These are phyloP conservation scores for Limosa lapponica DNA, from an alignment of 2,797 vertebrate genomes.

Conservation along the genomic window DNA sequence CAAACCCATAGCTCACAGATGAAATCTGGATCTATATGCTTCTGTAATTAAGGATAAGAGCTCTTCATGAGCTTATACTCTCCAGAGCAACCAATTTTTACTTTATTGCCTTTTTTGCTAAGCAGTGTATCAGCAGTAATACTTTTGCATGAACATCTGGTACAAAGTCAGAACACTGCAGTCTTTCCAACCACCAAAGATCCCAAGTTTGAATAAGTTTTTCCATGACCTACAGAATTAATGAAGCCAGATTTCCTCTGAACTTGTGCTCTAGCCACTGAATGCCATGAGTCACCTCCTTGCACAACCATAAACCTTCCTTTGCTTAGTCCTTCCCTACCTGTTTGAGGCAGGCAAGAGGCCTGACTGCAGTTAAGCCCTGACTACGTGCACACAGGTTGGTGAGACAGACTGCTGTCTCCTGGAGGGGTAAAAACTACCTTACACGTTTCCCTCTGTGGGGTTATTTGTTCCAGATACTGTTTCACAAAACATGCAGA, in stretches of 20 bases:
- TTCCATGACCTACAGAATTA: neutral
- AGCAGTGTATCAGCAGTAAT: neutral
- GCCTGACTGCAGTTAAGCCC: neutral
- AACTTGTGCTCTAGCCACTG: neutral
- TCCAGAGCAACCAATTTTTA: neutral
- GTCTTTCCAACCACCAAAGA: neutral
- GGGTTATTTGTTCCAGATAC: neutral
- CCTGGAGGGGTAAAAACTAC: neutral
- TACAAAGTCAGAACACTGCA: neutral
- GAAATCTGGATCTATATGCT: neutral
- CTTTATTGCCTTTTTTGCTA: neutral
- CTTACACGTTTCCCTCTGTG: neutral
- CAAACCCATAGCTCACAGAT: neutral
- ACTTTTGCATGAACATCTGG: neutral
- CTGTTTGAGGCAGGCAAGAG: neutral
- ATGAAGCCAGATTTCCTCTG: neutral
- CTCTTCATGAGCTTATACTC: neutral
- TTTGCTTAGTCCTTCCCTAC: neutral
- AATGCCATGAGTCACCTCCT: neutral
- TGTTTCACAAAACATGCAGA: neutral
- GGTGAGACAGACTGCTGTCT: neutral
- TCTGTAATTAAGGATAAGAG: neutral
- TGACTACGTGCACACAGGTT: neutral
- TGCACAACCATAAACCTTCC: neutral
- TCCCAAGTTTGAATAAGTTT: neutral